Evolutionary conservation across 2,113 vertebrate species (phyloP), one percentile per base, ranked within the genome.

Genomic region (Proterorhinus semilunaris): DNA sequence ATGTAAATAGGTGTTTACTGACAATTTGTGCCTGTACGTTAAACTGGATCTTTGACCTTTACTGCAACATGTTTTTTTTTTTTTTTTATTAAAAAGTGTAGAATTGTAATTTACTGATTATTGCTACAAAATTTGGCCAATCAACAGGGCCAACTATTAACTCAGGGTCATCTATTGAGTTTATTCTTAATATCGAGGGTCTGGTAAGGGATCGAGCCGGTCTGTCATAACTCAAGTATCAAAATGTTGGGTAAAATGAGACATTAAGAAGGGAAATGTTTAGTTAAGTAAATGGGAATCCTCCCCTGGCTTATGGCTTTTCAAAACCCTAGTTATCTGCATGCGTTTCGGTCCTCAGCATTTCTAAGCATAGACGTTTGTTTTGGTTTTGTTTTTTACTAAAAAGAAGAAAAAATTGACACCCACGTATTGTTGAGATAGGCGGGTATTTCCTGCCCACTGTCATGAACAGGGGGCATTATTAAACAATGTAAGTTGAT

Each of bases 21-120:
- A 90, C 86, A 86, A 75, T 75, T 79, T 83, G 91, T 92, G 90
- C 90, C 90, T 92, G 87, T 88, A 87, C 66, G 79, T 85, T 86
- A 79, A 91, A 91, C 90, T 91, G 90, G 90, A 91, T 84, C 78
- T 86, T 76, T 77, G 75, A 0, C 86, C 81, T 85, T 84, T 64
- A 84, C 10, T 49, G 74, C 65, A 68, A 73, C 44, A n/a, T n/a
- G n/a, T n/a, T n/a, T 76, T 21, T 42, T 71, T 65, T 59, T 72
- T 78, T 67, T 50, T 68, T 50, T 78, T 72, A 80, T 70, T 68
- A 71, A 87, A 82, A 61, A 76, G 54, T 76, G 66, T 78, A 55
- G 59, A 84, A 76, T 75, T 84, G 68, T 81, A 80, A 69, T 77
- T 72, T 73, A 65, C 62, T 78, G 51, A 76, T 87, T 84, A 81